Evolutionary conservation across 1,140 invertebrate genomes (phyloP).

Genomic region (Drosophila repletoides): DNA sequence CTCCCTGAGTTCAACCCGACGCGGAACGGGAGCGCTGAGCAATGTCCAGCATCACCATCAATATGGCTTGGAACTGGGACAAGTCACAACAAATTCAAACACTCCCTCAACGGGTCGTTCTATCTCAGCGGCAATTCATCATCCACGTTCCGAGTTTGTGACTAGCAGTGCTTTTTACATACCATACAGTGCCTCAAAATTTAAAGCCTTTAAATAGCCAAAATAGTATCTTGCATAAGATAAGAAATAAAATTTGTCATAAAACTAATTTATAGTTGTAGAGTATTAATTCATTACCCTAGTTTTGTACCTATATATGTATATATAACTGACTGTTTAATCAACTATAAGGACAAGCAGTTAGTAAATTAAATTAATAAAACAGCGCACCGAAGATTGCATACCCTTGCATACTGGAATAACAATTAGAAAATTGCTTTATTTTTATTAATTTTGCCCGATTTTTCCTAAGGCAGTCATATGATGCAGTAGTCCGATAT

Average conservation of each 20-base stretch:
- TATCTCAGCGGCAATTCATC: constrained; percentile 73
- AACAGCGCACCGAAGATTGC: too few species aligned
- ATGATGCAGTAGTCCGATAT: too few species aligned
- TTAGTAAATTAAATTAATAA: too few species aligned
- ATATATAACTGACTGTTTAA: too few species aligned
- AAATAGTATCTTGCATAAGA: constrained; percentile 44
- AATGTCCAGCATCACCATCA: constrained; percentile 13
- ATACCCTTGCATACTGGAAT: too few species aligned
- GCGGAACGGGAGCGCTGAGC: neutral
- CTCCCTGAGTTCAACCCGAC: constrained; percentile 20
- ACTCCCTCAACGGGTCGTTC: constrained; percentile 72
- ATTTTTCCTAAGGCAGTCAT: too few species aligned
- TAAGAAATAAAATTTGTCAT: constrained; percentile 56
- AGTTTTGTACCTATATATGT: too few species aligned
- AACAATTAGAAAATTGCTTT: too few species aligned
- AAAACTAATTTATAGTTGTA: neutral
- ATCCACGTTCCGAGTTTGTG: constrained; percentile 61
- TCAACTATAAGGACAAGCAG: too few species aligned
- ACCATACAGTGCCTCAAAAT: constrained; percentile 81
- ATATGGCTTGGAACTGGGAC: constrained; percentile 30
- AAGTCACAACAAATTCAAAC: constrained; percentile 50
- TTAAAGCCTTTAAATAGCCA: constrained; percentile 78
- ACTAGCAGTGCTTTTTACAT: constrained; percentile 68
- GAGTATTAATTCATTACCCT: too few species aligned
- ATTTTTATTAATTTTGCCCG: too few species aligned